Evolutionary conservation across 2,797 vertebrate genomes (phyloP), one percentile per base, ranked within the genome.

Genomic region (Mustela erminea): DNA sequence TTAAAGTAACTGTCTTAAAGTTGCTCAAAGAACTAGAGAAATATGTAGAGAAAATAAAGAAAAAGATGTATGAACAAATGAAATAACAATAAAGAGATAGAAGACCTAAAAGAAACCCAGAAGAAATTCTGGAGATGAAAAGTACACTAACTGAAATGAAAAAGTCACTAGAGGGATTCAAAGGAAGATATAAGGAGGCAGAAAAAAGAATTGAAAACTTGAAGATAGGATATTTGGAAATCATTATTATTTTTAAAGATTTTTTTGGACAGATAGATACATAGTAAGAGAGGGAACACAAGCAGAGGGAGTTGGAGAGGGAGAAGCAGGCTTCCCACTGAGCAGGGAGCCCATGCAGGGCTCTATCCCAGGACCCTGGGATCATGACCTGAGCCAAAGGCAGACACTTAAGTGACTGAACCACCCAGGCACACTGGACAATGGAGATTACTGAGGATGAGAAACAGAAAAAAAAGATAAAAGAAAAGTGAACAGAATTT

Each of bases 71-170:
- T 64, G 56, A 83, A 54, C 27, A 94, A 54, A 54, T 54, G 66
- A 41, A 83, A 89, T n/a, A 41, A n/a, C 29, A 25, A 54, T 43
- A 83, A 54, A 66, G 25, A 84, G 54, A 41, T 11, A 64, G 78
- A 83, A 89, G 82, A 83, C 38, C 58, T 56, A 56, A 72, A 94
- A 82, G 56, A 92, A 75, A 75, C 27, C 27, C 49, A 35, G 41
- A 94, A 64, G 25, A 83, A 46, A 77, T 84, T 56, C 58, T 90
- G 10, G 35, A 66, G 68, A 84, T 58, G n/a, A 89, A 84, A 94
- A 58, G 29, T 56, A 21, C 13, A 66, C 64, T 83, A 77, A 35
- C 49, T 25, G 4, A 84, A 58, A 66, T 58, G 62, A 84, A 90
- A 84, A 90, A 38, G 46, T 56, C 35, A 14, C 58, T 84, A 58